These are phyloP conservation scores for Nycticorax nycticorax DNA, from an alignment of 2,113 vertebrate species.

Conservation along the genomic window DNA sequence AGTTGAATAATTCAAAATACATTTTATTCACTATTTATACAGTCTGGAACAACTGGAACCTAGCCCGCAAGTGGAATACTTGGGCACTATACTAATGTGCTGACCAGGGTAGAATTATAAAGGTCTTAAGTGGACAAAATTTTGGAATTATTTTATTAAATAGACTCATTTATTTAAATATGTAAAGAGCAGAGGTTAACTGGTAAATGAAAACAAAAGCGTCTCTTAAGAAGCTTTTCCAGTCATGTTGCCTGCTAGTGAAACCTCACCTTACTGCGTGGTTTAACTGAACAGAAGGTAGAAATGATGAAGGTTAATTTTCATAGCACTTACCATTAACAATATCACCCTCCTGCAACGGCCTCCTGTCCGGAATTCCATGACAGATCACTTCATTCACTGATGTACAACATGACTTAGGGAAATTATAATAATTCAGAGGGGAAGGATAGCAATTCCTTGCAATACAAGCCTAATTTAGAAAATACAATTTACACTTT, in stretches of 20 bases:
- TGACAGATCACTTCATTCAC: constrained; percentile 99
- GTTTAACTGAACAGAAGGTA: background rate
- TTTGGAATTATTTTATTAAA: background rate
- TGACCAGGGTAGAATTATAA: background rate
- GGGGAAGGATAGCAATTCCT: constrained; percentile 98
- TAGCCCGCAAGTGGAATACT: background rate
- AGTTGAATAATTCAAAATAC: background rate
- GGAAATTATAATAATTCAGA: constrained; percentile 99
- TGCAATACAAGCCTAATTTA: constrained; percentile 89
- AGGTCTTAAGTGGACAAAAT: background rate
- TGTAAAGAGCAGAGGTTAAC: background rate
- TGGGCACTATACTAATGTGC: background rate
- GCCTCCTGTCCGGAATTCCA: constrained; percentile 93
- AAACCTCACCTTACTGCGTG: background rate
- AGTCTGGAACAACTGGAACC: background rate
- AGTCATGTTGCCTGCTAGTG: background rate
- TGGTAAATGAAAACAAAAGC: background rate
- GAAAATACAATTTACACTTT: constrained; percentile 8
- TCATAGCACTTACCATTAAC: constrained; percentile 86
- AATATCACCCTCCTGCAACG: constrained; percentile 93
- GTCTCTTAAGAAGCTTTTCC: background rate
- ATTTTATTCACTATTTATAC: background rate
- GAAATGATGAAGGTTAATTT: background rate
- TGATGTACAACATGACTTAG: constrained; percentile 98
- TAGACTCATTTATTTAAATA: background rate